A percentile compares a stretch with the other conserved stretches of the same genome.
These are phyloP conservation scores for Coranthus polyacanthus DNA, from an alignment of 2,797 vertebrate species.

Conservation along the genomic window DNA sequence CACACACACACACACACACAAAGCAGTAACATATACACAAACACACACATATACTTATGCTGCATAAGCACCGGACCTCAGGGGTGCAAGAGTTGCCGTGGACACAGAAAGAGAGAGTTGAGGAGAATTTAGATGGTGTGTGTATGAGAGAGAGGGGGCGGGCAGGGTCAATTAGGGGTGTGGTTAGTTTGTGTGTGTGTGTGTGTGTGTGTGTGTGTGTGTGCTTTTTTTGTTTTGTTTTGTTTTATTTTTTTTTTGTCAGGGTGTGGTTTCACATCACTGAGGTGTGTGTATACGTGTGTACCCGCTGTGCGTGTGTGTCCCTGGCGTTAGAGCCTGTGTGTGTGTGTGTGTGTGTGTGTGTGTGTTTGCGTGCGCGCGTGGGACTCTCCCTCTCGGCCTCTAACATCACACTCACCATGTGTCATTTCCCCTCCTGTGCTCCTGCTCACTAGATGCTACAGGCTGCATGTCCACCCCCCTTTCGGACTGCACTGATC, in stretches of 20 bases:
- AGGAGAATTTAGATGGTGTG: constrained; percentile 24
- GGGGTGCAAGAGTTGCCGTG: constrained; percentile 61
- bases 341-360: constrained; percentile 37
- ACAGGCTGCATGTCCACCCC: constrained; percentile 77
- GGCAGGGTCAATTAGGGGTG: constrained; percentile 62
- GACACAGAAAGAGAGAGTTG: constrained; percentile 42
- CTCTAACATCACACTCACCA: constrained; percentile 58
- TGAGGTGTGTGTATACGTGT: constrained; percentile 33
- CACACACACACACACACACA: constrained; percentile 46
- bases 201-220: constrained; percentile 49
- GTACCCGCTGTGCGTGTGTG: constrained; percentile 3
- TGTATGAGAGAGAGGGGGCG: constrained; percentile 26
- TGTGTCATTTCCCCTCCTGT: constrained; percentile 76
- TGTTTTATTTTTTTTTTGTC: constrained; percentile 30
- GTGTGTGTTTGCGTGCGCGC: constrained; percentile 28
- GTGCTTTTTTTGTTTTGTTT: constrained; percentile 18
- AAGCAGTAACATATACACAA: constrained; percentile 49
- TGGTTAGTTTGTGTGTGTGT: constrained; percentile 62
- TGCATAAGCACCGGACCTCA: constrained; percentile 87
- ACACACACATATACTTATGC: constrained; percentile 78
- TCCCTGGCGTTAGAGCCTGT: background rate
- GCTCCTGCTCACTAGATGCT: constrained; percentile 78
- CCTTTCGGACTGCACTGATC: constrained; percentile 86
- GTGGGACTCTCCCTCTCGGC: constrained; percentile 34
- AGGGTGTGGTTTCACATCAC: constrained; percentile 75